These are phyloP conservation scores for Heliangelus exortis DNA, from an alignment of 2,797 vertebrate species.

Conservation along the genomic window DNA sequence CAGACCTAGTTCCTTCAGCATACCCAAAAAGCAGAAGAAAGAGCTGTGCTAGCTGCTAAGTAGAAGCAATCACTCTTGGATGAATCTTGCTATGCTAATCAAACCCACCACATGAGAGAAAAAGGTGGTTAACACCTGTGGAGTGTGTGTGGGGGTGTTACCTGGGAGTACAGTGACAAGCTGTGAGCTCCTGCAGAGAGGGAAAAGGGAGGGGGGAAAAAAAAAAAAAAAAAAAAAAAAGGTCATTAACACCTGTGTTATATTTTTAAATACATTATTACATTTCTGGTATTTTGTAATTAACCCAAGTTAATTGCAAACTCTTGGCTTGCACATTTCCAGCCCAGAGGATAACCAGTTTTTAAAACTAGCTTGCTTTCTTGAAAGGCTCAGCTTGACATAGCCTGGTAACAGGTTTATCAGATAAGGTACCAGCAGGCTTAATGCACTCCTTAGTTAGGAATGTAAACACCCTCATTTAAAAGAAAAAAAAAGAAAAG, in stretches of 20 bases:
- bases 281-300: slow-evolving; percentile 62
- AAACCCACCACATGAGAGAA: slow-evolving; percentile 22
- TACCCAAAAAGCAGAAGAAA: background rate
- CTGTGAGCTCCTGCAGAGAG: background rate
- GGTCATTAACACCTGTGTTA: slow-evolving; percentile 41
- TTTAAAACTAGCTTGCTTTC: slow-evolving; percentile 32
- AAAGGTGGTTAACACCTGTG: slow-evolving; percentile 29
- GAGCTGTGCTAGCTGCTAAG: background rate
- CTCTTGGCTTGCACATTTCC: slow-evolving; percentile 48
- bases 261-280: slow-evolving; percentile 62
- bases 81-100: background rate
- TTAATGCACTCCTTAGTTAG: slow-evolving; percentile 50
- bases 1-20: background rate
- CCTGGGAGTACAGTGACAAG: background rate
- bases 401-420: slow-evolving; percentile 34
- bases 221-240: background rate
- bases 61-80: background rate
- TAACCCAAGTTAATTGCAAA: slow-evolving; percentile 48
- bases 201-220: background rate
- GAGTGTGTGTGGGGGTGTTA: background rate
- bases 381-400: slow-evolving; percentile 51
- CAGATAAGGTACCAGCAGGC: slow-evolving; percentile 59
- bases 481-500: background rate
- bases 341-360: slow-evolving; percentile 64
- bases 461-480: slow-evolving; percentile 68